A percentile compares a stretch with the other conserved stretches of the same genome.
These are phyloP conservation scores for Aplodontia rufa DNA, from an alignment of 2,113 vertebrate genomes.

Conservation along the genomic window DNA sequence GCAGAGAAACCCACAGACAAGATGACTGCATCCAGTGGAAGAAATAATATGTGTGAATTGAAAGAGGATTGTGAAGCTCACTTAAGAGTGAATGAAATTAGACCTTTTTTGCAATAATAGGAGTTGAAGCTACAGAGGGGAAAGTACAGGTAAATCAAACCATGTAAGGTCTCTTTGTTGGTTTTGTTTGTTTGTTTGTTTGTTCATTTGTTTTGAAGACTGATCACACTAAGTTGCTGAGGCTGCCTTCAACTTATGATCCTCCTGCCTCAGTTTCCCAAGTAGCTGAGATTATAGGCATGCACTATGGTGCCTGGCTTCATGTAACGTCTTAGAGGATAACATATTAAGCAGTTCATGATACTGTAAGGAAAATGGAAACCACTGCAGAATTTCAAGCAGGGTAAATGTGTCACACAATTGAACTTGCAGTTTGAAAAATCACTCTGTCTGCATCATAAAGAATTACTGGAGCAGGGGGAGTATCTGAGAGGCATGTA, in stretches of 20 bases:
- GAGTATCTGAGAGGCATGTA: background rate
- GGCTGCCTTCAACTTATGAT: background rate
- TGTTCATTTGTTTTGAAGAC: no score
- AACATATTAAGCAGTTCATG: background rate
- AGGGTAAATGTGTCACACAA: background rate
- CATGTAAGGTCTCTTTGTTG: background rate
- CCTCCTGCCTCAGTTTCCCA: background rate
- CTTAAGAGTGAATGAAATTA: background rate
- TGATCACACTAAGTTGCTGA: background rate
- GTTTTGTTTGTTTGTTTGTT: no score
- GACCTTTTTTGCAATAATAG: background rate
- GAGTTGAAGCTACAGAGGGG: background rate
- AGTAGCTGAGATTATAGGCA: background rate
- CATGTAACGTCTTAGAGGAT: background rate
- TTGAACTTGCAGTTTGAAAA: background rate
- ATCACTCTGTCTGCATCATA: background rate
- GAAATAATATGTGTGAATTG: background rate
- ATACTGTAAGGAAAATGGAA: background rate
- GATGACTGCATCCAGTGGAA: background rate
- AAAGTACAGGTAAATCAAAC: background rate
- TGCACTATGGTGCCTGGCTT: background rate
- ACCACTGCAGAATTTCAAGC: background rate
- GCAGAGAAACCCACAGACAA: background rate
- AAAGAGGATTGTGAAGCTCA: background rate
- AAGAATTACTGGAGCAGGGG: background rate